Evolutionary conservation across 2,888 invertebrate genomes (phyloP), one percentile per base, ranked within the genome.

Genomic region (Spodoptera exigua): DNA sequence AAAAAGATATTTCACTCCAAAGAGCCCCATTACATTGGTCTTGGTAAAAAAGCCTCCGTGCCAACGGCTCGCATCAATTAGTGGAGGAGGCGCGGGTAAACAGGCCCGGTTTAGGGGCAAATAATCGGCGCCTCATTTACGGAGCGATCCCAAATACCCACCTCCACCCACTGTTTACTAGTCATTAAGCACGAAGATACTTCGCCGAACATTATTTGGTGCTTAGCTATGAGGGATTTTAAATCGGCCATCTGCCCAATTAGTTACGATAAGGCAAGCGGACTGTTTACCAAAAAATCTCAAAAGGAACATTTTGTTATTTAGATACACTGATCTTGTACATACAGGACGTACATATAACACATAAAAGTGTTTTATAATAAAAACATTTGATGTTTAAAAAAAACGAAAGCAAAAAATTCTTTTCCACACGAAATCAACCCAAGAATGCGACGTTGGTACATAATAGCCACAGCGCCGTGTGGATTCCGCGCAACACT

Each of bases 61-160:
- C 72, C 74, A 62, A 73, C 70, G 80, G 79, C 75, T 77, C 80
- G 79, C 89, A 91, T 91, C 90, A 91, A 92, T 92, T 92, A 91
- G 91, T 82, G 83, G 83, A 87, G 84, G 82, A 87, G 84, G 85
- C 77, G 64, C 78, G 82, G 84, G 86, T 74, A 90, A 90, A 90
- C 82, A 87, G 81, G 74, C 54, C 76, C 69, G 78, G 81, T 83
- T 88, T 84, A 83, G 83, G 81, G 80, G 83, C 86, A 89, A 90
- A 90, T 90, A 89, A 90, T 90, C 88, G 90, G 79, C 68, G 86
- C 81, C 87, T 89, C 89, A 90, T 89, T 90, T 88, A 82, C 84
- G 80, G 64, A 73, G 60, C 74, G 72, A 67, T 75, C 82, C 83
- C 73, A 75, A 76, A 76, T 70, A 67, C 78, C 80, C 78, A 75